Base-by-base conservation (phyloP, 2,797 vertebrate species). In the Alcedo quadribrachys region DNA sequence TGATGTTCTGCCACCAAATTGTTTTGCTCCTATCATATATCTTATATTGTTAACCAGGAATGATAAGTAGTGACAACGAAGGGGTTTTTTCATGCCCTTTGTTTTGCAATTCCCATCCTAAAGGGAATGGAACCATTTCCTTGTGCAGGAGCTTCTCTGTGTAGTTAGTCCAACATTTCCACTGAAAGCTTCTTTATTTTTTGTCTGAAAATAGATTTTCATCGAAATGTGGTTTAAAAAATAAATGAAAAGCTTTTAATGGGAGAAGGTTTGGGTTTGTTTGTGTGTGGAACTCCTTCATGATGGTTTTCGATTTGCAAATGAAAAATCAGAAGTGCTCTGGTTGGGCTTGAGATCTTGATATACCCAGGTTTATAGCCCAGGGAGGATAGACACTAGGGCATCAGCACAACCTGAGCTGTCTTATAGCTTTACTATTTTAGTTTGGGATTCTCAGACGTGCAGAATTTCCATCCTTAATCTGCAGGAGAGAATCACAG, bases 1-100 rank as follows among this genome's bases (percentile, higher is more conserved):
- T 97, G 97, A 97, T 96, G 94, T 97, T 97, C 97, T 97, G 97
- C 96, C 97, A 97, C 97, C 97, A 97, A 97, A 97, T 96, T 97
- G 97, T 98, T 97, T 96, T 97, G 96, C 96, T 97, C 85, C 95
- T 96, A 95, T 97, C 97, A 79, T 97, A 91, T 95, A 97, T 97
- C 96, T 97, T 90, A 94, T 90, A 93, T 96, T 93, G 97, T 97
- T 98, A 97, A 96, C 90, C 87, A 84, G 95, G 92, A 97, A 93
- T 97, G 97, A 97, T 97, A 97, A 97, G 96, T 91, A 95, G 95
- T 94, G 97, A 97, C 95, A 97, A 94, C 32, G 27, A 30, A 92
- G 79, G 79, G 85, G 22, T 48, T 89, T 96, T 92, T 71, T 85
- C 32, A 12, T 94, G 85, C 40, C 70, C 80, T 84, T 95, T 95